Base-by-base conservation (phyloP, 1,140 invertebrate genomes). In the Lasioglossum baleicum region DNA sequence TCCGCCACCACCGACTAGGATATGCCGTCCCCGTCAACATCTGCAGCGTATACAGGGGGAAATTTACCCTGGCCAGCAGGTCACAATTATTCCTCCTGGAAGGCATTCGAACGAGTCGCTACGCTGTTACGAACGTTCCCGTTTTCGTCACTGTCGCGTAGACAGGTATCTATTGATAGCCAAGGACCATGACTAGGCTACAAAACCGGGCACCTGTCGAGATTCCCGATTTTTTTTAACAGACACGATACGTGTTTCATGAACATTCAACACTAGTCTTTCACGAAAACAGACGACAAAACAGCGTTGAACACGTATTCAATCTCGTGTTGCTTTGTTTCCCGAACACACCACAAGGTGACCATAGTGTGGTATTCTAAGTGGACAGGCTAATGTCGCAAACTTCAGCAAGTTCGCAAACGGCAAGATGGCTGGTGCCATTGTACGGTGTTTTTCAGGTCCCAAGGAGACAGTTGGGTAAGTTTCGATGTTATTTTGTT, bases 1-100 rank as follows among this genome's bases (percentile, higher is more conserved):
- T 73, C 98, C 98, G 67, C 98, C 98, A 61, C 98, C 98, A 82
- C 97, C 98, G 44, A 99, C 97, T 66, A 99, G 93, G 87, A 99
- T 96, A 94, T 99, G 98, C 79, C 98, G n/a, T 95, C 93, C 96
- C 97, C 42, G 97, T 98, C 51, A 99, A 93, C 93, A 97, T 96
- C 92, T 98, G 96, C 35, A 99, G 94, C 2, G 96, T 96, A 91
- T 99, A 99, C 26, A 98, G 93, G 0, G 98, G 98, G 94, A 98
- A 99, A 95, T 98, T 98, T 53, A 98, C 96, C 85, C 95, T 95
- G 80, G 97, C 96, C 89, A 97, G 90, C 68, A 97, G 94, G 83
- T 96, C 95, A 89, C 96, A 95, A 51, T 93, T 93, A 74, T 92
- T 94, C 90, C 93, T 93, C 86, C 90, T 90, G 71, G 91, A 87